Evolutionary conservation across 2,888 invertebrate species (phyloP), one percentile per base, ranked within the genome.

Genomic region (Adelognathus sp.): DNA sequence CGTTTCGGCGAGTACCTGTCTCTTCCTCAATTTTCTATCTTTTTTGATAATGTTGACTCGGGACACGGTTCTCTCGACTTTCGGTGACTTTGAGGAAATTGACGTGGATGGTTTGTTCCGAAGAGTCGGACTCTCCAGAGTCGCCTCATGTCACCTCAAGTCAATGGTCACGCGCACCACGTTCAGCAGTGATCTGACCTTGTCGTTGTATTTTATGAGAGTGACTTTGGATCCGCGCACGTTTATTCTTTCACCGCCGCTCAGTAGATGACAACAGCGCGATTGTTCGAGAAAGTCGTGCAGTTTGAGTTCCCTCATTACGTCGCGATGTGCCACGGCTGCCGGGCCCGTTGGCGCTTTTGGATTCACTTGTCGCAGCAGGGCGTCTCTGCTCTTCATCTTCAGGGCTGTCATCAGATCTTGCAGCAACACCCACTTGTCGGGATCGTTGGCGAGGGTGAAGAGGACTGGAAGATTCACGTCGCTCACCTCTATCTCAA

Each of bases 401-500:
- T 95, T 95, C 86, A 96, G 92, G 83, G 96, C 92, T 86, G 94
- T 94, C 86, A 96, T 95, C 83, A 97, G 93, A 89, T 97, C 97
- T 89, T 95, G 96, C 67, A 97, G 92, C 76, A 97, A 92, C 71
- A 97, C 95, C 96, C 97, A 97, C 79, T 96, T 94, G 64, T 96
- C 96, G 77, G 93, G 80, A 58, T 90, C 90, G 74, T 89, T 90
- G 2, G 93, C 92, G 81, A 97, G 92, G 82, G 95, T 94, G 92
- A 97, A 97, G 84, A 97, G 93, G 66, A 96, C 96, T 9, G 97
- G 97, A 74, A 97, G 92, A 24, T 96, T 95, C 63, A 94, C 93
- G 87, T 97, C 96, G 81, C 96, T 95, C 89, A 96, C 94, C 91
- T 97, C 97, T 89, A 97, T 95, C 90, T 97, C 96, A 79, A 97